phyloP scores from a whole-genome alignment of 1,140 invertebrate species.

The Camponotus floridanus region DNA sequence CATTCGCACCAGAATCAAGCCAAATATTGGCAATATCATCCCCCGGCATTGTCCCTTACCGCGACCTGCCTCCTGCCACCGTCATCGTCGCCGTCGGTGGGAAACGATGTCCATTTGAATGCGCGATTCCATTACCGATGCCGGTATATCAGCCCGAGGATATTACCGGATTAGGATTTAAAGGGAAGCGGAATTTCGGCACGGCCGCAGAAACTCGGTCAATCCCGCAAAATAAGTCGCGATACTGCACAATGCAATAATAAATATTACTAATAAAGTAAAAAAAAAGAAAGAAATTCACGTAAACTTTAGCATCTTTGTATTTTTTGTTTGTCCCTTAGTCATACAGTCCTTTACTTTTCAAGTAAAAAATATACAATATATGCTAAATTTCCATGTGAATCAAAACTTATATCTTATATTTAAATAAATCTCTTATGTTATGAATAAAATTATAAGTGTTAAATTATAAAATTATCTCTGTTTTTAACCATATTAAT shows the following conservation, averaged over 20 bases:
- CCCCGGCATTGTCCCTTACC: conserved; percentile 76
- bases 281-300: conserved; percentile 1
- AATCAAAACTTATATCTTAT: neutral
- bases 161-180: conserved; percentile 74
- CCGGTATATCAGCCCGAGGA: conserved; percentile 69
- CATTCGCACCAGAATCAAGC: conserved; percentile 83
- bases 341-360: neutral
- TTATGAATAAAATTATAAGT: neutral
- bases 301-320: neutral
- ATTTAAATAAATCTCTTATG: neutral
- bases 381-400: neutral
- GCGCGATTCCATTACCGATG: conserved; percentile 73
- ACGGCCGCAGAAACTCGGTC: conserved; percentile 49
- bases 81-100: conserved; percentile 46
- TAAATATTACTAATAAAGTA: conserved; percentile 5
- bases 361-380: neutral
- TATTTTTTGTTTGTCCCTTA: neutral
- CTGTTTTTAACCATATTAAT: conserved; percentile 5
- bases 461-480: neutral
- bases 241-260: neutral
- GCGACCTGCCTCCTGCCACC: conserved; percentile 76
- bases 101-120: conserved; percentile 77
- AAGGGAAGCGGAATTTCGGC: conserved; percentile 52
- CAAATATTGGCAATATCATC: conserved; percentile 86
- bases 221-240: conserved; percentile 28